A percentile compares a stretch with the other conserved stretches of the same genome.
Conservation (phyloP, 2,113 vertebrate species). For the Ceyx cyanopectus region DNA sequence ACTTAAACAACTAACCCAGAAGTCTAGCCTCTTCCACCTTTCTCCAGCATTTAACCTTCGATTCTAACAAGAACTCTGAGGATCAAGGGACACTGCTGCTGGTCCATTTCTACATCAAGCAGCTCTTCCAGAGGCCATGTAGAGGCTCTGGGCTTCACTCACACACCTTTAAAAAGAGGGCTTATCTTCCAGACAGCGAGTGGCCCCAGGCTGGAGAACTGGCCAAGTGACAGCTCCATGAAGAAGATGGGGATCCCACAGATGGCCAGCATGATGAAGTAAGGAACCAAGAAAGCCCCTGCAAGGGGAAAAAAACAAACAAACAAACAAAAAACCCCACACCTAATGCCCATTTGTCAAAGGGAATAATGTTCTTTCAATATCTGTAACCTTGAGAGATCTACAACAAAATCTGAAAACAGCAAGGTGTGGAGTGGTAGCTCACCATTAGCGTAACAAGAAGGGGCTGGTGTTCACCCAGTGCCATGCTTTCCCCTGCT, state of each 20-base stretch:
- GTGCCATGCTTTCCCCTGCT: neutral
- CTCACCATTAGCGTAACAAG: neutral
- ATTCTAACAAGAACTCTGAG: neutral
- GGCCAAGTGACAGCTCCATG: constrained; percentile 83
- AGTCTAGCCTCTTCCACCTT: neutral
- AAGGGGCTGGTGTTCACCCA: neutral
- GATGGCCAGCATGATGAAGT: constrained; percentile 86
- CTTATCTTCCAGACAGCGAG: constrained; percentile 85
- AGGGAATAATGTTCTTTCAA: neutral
- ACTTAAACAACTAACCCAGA: neutral
- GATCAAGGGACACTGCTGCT: neutral
- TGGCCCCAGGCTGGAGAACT: constrained; percentile 84
- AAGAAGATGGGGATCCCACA: constrained; percentile 86
- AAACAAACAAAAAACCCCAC: neutral
- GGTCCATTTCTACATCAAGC: neutral
- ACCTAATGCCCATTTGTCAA: neutral
- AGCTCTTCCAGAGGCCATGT: neutral
- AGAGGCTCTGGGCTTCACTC: neutral
- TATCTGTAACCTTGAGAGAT: neutral
- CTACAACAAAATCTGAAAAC: neutral
- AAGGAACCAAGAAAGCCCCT: constrained; percentile 85
- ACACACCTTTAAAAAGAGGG: constrained; percentile 84
- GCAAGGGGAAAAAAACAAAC: neutral
- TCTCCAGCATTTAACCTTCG: neutral
- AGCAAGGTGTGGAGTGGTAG: neutral